Base-by-base conservation (phyloP, 2,888 invertebrate species). In the Volucella inflata region DNA sequence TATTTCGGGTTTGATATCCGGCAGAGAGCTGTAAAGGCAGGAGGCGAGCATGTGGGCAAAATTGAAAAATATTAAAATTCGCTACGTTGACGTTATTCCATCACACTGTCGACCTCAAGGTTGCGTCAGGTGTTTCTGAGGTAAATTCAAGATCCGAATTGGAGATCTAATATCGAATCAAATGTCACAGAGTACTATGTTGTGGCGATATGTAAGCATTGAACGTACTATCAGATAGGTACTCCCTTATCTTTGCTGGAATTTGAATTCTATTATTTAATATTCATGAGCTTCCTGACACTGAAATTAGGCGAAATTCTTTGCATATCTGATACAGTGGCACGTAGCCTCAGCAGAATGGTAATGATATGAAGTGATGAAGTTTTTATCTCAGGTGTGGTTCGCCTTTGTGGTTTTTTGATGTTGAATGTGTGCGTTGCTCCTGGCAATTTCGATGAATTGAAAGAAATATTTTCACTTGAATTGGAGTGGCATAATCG, bases 261-360 rank as follows among this genome's bases (percentile, higher is more conserved):
- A 74, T 46, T 46, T 36, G 17, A 53, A 74, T 46, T 46, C 44
- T 14, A 16, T 67, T 60, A 60, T 76, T 50, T 51, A 67, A 68
- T 60, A 76, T 68, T 76, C 76, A 68, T 76, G 76, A 46, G 42
- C 51, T 17, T 76, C 76, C 76, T 76, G 76, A 51, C 59, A 59
- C 50, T 51, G 57, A 60, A 76, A 60, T 51, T 51, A 50, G 36
- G 38, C 42, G 12, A 36, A 76, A 46, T 59, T 59, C 59, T 60
- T 51, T 67, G 55, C 64, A 59, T 76, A 76, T 76, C 36, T 51
- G 67, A 76, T 67, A 76, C 46, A 46, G 44, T 12, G 53, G 16
- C 42, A 64, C 36, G 9, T 21, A 44, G 11, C 30, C 30, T 30
- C 30, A 30, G 30, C 4, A 6, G 30, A 30, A 30, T 30, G 30